A percentile compares a stretch with the other conserved stretches of the same genome.
phyloP scores from a whole-genome alignment of 2,113 vertebrate species.

The Turnix velox region DNA sequence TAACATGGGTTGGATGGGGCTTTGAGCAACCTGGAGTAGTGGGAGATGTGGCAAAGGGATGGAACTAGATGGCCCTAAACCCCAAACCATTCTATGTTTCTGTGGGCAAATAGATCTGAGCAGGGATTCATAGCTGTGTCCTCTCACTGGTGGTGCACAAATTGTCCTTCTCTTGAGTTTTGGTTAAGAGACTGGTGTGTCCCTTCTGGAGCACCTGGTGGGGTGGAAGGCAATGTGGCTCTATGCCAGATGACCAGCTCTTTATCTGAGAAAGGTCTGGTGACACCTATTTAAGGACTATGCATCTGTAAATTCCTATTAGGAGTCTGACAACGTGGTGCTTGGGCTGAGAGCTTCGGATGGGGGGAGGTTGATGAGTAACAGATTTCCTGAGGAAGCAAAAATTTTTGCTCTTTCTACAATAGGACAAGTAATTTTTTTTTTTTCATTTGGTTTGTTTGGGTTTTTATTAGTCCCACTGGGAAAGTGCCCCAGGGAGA shows the following conservation, averaged over 20 bases:
- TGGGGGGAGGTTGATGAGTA: not conserved
- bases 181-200: not conserved
- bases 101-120: not conserved
- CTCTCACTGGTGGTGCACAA: not conserved
- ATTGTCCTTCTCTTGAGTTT: not conserved
- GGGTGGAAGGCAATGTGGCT: not conserved
- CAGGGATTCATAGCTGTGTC: not conserved
- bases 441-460: not conserved
- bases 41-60: not conserved
- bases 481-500: not conserved
- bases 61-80: not conserved
- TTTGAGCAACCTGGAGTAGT: not conserved
- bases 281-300: not conserved
- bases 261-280: not conserved
- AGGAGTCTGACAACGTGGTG: not conserved
- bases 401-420: not conserved
- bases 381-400: constrained; percentile 38
- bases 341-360: not conserved
- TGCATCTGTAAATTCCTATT: not conserved
- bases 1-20: not conserved
- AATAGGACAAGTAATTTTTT: not conserved
- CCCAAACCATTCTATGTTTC: not conserved
- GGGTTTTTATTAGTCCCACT: constrained; percentile 21
- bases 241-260: not conserved
- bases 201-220: not conserved